phyloP scores from a whole-genome alignment of 2,888 invertebrate genomes.

The Euplexia lucipara region DNA sequence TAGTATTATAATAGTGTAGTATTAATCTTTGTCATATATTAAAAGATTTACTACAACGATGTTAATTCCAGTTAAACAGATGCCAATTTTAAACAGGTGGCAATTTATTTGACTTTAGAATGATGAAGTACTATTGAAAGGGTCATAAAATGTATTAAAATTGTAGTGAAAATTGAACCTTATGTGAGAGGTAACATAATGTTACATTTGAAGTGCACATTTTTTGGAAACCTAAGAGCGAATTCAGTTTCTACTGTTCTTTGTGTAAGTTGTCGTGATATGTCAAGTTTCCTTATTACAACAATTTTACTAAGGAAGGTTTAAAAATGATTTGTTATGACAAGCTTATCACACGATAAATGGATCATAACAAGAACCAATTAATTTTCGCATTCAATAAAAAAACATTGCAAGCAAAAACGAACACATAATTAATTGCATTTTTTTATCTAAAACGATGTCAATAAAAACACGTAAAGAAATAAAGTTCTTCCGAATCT shows the following conservation, averaged over 20 bases:
- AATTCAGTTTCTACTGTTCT: not conserved
- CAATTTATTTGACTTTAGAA: too few relatives aligned
- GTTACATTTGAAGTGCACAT: too few relatives aligned
- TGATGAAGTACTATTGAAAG: too few relatives aligned
- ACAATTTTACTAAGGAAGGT: not conserved
- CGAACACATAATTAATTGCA: conserved; percentile 48
- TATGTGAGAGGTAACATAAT: too few relatives aligned
- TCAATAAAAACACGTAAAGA: conserved; percentile 55
- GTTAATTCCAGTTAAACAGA: too few relatives aligned
- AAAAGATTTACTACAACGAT: too few relatives aligned
- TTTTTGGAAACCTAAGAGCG: too few relatives aligned
- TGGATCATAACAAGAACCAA: conserved; percentile 46
- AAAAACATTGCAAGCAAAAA: conserved; percentile 50
- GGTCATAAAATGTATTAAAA: too few relatives aligned
- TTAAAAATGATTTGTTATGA: conserved; percentile 40
- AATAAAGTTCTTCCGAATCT: conserved; percentile 47
- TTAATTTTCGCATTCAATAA: conserved; percentile 36
- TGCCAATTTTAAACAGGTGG: too few relatives aligned
- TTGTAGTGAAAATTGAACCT: too few relatives aligned
- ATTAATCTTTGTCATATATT: too few relatives aligned
- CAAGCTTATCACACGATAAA: conserved; percentile 51
- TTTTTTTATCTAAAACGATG: conserved; percentile 49
- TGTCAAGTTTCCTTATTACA: not conserved
- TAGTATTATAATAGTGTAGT: too few relatives aligned
- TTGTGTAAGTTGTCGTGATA: not conserved